Conservation (phyloP, 2,113 vertebrate genomes). For the Urocynchramus pylzowi region DNA sequence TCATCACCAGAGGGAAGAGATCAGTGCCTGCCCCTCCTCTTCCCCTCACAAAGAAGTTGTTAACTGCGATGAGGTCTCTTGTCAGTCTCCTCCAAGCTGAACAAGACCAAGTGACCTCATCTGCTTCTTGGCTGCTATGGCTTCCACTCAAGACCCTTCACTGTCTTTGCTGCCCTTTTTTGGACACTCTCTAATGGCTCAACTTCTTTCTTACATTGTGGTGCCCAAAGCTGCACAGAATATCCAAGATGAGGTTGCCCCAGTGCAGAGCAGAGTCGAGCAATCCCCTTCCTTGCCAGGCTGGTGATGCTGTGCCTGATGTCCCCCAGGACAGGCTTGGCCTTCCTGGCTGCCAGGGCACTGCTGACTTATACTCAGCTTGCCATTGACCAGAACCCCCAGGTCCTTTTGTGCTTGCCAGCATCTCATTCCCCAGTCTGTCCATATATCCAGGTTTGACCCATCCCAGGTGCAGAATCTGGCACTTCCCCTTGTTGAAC, state of each 20-base stretch:
- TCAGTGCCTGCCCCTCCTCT: neutral
- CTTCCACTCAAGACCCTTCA: neutral
- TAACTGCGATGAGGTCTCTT: accelerated
- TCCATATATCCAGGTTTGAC: accelerated
- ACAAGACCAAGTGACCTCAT: neutral
- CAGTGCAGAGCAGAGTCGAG: accelerated
- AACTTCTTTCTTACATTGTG: neutral
- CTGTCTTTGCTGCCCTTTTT: neutral
- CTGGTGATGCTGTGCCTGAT: neutral
- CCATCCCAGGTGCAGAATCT: neutral
- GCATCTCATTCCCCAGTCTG: neutral
- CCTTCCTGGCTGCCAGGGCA: neutral
- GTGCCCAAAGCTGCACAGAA: neutral
- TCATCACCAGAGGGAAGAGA: neutral
- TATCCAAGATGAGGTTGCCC: accelerated
- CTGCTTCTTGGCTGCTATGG: neutral
- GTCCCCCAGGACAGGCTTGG: accelerated
- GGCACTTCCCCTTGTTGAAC: neutral
- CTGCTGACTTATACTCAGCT: neutral
- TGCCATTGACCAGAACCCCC: accelerated
- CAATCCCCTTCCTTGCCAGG: neutral
- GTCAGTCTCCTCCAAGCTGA: neutral
- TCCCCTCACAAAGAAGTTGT: neutral
- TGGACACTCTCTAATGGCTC: neutral
- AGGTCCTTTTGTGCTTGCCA: neutral